Conservation (phyloP, 2,888 invertebrate species). For the Laothoe populi region DNA sequence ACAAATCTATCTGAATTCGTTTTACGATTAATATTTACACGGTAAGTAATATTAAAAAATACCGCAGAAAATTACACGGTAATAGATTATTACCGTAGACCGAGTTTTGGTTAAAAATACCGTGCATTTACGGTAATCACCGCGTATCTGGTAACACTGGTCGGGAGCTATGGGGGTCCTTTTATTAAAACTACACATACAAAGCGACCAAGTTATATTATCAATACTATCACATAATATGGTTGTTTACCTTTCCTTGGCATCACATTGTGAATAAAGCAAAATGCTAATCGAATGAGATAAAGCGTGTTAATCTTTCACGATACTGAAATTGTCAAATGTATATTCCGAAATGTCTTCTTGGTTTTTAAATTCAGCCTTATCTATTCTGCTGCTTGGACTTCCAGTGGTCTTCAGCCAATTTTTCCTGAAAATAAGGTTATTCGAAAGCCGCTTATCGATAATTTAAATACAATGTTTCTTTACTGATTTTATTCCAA, state of each 20-base stretch:
- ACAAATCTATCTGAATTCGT: too few relatives aligned
- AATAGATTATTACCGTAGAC: too few relatives aligned
- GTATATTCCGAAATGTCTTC: conserved; percentile 81
- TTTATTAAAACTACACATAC: conserved; percentile 37
- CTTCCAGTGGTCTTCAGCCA: conserved; percentile 88
- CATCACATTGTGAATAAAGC: neutral
- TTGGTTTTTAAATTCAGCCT: conserved; percentile 88
- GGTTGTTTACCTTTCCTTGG: neutral
- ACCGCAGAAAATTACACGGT: too few relatives aligned
- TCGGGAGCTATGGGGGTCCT: too few relatives aligned
- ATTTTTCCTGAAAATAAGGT: conserved; percentile 67
- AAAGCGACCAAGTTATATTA: conserved; percentile 1
- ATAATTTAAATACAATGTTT: neutral
- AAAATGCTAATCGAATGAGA: conserved; percentile 25
- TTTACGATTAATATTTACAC: too few relatives aligned
- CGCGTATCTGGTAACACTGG: too few relatives aligned
- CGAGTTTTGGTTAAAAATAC: too few relatives aligned
- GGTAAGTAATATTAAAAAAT: too few relatives aligned
- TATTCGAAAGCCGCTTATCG: conserved; percentile 10
- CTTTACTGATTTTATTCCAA: neutral
- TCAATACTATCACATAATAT: conserved; percentile 31
- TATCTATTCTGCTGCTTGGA: conserved; percentile 90
- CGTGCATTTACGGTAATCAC: too few relatives aligned
- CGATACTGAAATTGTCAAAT: conserved; percentile 79
- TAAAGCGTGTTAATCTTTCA: conserved; percentile 48